These are phyloP conservation scores for Amia ocellicauda DNA, from an alignment of 2,113 vertebrate genomes.

Conservation along the genomic window DNA sequence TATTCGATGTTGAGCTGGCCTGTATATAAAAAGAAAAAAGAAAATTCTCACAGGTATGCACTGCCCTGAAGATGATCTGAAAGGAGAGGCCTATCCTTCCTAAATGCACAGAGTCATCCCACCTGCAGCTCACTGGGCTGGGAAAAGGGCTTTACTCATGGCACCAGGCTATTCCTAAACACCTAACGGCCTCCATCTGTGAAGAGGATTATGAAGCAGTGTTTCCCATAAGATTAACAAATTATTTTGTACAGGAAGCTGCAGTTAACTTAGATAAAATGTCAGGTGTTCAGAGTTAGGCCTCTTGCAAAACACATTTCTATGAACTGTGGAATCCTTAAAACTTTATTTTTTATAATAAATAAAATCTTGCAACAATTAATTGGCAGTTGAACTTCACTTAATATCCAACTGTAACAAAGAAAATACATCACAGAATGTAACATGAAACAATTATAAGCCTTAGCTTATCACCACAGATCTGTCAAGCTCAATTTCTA, in stretches of 20 bases:
- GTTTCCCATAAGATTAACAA: conserved; percentile 66
- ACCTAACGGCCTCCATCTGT: conserved; percentile 77
- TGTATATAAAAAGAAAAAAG: not conserved
- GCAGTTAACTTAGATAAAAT: conserved; percentile 34
- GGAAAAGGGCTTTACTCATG: conserved; percentile 31
- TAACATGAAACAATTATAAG: no score
- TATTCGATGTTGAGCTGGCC: no score
- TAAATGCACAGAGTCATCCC: conserved; percentile 44
- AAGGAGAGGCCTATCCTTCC: conserved; percentile 34
- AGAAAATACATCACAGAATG: no score
- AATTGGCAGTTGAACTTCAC: no score
- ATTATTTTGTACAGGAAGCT: conserved; percentile 50
- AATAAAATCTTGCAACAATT: not conserved
- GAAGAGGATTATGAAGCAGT: conserved; percentile 57
- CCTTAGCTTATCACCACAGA: no score
- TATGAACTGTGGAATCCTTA: conserved; percentile 8
- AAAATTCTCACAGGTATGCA: not conserved
- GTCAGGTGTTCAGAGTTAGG: conserved; percentile 1
- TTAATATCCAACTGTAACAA: no score
- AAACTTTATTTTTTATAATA: no score
- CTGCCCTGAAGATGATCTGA: no score
- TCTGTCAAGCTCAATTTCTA: no score
- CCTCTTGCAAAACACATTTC: conserved; percentile 8
- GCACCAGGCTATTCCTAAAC: conserved; percentile 64
- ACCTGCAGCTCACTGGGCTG: conserved; percentile 17